A percentile compares a stretch with the other conserved stretches of the same genome.
These are phyloP conservation scores for Paramormyrops hopkinsi DNA, from an alignment of 2,797 vertebrate genomes.

Conservation along the genomic window DNA sequence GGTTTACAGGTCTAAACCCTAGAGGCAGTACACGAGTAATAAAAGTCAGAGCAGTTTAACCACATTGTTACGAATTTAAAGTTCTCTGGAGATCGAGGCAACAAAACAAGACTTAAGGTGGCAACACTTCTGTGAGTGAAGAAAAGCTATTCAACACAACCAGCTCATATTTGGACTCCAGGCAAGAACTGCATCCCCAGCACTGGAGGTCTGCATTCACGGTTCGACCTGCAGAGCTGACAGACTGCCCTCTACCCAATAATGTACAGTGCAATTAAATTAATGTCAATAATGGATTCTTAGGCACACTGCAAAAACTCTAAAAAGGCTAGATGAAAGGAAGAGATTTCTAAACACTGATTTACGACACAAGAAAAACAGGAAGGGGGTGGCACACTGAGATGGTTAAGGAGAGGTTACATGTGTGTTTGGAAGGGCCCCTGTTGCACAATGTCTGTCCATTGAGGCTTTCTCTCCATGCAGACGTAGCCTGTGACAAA, in stretches of 20 bases:
- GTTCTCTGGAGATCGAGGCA: neutral
- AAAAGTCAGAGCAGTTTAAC: neutral
- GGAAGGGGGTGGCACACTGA: neutral
- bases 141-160: neutral
- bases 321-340: neutral
- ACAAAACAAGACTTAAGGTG: neutral
- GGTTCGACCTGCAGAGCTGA: neutral
- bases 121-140: neutral
- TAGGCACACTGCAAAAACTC: neutral
- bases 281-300: neutral
- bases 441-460: constrained; percentile 47
- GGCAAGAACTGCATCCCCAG: neutral
- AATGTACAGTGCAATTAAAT: neutral
- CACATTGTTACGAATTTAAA: neutral
- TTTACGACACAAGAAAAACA: neutral
- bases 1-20: neutral
- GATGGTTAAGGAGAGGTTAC: neutral
- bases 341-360: neutral
- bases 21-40: neutral
- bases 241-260: neutral
- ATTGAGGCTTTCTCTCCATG: constrained; percentile 13
- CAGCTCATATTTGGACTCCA: neutral
- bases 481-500: constrained; percentile 6
- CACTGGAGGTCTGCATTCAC: neutral
- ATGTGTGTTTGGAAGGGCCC: neutral